Evolutionary conservation across 1,140 invertebrate species (phyloP).

Genomic region (Araneus ventricosus): DNA sequence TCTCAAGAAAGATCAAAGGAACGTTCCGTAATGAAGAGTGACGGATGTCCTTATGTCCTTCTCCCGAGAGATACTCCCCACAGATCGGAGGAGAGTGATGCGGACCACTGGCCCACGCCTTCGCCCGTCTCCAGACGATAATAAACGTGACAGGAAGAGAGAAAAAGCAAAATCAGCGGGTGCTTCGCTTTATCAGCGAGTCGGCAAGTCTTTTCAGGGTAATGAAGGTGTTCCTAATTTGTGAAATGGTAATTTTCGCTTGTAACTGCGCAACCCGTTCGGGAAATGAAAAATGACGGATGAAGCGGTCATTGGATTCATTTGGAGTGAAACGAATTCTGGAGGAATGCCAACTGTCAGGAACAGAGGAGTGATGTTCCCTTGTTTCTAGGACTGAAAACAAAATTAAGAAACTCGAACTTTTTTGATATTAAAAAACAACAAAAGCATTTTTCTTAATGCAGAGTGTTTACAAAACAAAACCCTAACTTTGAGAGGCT

Average conservation of each 20-base stretch:
- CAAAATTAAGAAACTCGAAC: too few species aligned
- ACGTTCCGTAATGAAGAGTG: slow-evolving; percentile 11
- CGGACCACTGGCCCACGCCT: not conserved
- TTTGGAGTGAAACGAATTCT: not conserved
- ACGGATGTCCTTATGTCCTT: not conserved
- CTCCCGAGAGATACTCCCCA: not conserved
- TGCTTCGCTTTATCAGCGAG: not conserved
- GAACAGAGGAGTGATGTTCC: too few species aligned
- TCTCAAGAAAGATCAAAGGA: not conserved
- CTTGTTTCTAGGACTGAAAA: too few species aligned
- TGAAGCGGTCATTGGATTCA: not conserved
- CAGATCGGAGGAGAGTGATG: not conserved
- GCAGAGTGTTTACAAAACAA: too few species aligned
- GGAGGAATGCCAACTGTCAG: too few species aligned
- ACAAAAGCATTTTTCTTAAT: too few species aligned
- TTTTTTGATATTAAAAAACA: too few species aligned
- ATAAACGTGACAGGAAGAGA: not conserved
- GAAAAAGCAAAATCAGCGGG: not conserved
- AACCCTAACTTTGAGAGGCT: too few species aligned
- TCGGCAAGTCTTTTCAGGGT: not conserved
- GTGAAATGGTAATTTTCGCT: not conserved
- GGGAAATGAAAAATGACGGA: not conserved
- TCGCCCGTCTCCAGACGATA: not conserved
- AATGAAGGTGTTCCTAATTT: not conserved
- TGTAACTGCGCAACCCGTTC: not conserved